Conservation (phyloP, 2,113 vertebrate genomes). For the Gymnobelideus leadbeateri region DNA sequence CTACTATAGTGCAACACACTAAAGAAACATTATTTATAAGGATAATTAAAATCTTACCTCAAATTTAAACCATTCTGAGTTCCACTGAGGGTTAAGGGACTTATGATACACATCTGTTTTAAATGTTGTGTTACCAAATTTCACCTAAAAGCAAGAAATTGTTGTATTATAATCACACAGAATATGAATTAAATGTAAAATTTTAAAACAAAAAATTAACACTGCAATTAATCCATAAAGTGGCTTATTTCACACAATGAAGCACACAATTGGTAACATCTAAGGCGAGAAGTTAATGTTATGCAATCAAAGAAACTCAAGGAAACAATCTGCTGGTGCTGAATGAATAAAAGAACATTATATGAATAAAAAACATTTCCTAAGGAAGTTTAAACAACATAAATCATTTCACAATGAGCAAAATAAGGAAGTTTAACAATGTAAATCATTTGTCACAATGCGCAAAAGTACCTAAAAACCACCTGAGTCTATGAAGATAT, state of each 20-base stretch:
- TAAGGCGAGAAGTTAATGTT: neutral
- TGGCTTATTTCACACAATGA: neutral
- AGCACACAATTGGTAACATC: neutral
- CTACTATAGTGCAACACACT: neutral
- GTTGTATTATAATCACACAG: slow-evolving; percentile 46
- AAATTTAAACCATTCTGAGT: slow-evolving; percentile 99
- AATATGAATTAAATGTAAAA: slow-evolving; percentile 37
- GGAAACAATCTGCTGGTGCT: neutral
- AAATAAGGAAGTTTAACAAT: neutral
- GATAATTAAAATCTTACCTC: slow-evolving; percentile 88
- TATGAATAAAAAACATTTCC: neutral
- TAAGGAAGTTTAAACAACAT: neutral
- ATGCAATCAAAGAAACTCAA: neutral
- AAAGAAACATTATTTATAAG: slow-evolving; percentile 28
- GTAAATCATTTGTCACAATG: neutral
- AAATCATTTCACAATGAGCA: neutral
- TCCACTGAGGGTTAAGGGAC: slow-evolving; percentile 99
- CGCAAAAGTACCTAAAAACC: neutral
- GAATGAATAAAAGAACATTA: neutral
- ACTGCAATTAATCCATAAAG: neutral
- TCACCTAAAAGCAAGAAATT: slow-evolving; percentile 88
- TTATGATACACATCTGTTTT: slow-evolving; percentile 98
- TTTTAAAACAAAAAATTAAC: slow-evolving; percentile 2
- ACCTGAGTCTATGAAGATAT: neutral
- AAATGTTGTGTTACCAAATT: slow-evolving; percentile 98